Evolutionary conservation across 2,113 vertebrate species (phyloP).

Genomic region (Megaceryle torquata): DNA sequence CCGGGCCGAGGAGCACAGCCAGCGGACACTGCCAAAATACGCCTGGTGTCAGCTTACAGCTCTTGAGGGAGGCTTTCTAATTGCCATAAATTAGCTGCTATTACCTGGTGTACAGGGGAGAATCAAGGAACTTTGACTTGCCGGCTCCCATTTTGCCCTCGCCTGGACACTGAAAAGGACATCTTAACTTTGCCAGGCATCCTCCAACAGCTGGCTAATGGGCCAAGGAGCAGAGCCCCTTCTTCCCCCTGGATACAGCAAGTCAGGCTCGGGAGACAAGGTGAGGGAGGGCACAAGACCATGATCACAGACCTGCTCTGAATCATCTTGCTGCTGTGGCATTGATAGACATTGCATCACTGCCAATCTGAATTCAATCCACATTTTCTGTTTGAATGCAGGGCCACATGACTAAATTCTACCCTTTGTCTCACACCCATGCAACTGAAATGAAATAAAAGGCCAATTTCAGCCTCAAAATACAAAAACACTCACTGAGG

Average conservation of each 20-base stretch:
- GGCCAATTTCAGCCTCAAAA: neutral
- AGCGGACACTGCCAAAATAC: neutral
- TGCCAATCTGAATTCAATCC: neutral
- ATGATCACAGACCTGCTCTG: neutral
- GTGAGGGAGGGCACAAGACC: neutral
- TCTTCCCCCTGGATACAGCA: accelerated
- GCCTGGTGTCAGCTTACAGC: neutral
- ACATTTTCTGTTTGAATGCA: neutral
- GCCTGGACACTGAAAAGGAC: neutral
- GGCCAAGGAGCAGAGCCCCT: neutral
- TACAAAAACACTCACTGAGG: neutral
- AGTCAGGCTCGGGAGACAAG: neutral
- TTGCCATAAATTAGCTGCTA: neutral
- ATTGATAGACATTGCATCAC: accelerated
- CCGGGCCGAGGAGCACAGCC: neutral
- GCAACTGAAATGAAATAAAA: neutral
- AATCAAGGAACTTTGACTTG: neutral
- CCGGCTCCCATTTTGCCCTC: neutral
- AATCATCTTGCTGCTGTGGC: neutral
- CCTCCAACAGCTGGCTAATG: neutral
- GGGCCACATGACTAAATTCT: neutral
- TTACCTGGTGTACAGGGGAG: neutral
- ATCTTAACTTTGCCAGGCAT: neutral
- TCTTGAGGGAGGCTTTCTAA: neutral
- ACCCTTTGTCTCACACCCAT: neutral